Base-by-base conservation (phyloP, 2,888 invertebrate species). In the Plusia festucae region DNA sequence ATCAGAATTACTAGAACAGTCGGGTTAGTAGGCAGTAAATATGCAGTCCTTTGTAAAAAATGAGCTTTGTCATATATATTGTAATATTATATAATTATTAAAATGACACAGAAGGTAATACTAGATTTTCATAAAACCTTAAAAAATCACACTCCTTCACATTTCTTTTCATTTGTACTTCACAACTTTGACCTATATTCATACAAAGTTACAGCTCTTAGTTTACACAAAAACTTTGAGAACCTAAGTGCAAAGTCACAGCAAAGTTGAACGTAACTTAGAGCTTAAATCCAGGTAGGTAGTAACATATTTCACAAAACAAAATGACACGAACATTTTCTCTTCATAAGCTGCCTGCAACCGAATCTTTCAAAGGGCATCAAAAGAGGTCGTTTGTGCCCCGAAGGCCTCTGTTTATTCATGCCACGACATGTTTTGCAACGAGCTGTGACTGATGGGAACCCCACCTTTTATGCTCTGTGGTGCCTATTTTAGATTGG, bases 361-460 rank as follows among this genome's bases (percentile, higher is more conserved):
- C 58, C 11, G 8, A 62, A 40, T 51, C 8, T 54, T 8, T 24
- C 20, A 40, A 65, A 53, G 27, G 64, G 52, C 61, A 46, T 68
- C 69, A 62, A 44, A 44, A 52, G 46, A 57, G 64, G 70, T 61
- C 54, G 73, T 46, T 62, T 58, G 65, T 15, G 22, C 57, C n/a
- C 68, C 67, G 9, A 58, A 60, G 56, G 64, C 70, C 64, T 40
- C 56, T 77, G 69, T 77, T 79, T 80, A 74, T 79, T 71, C 75
- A 68, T 67, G 59, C 66, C 22, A 24, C 56, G 66, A 62, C 59
- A 56, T 64, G 78, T 78, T 68, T 59, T 58, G 68, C 53, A 56
- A 57, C 69, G 66, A 65, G 59, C 65, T 57, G 60, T 80, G 78
- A 75, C 65, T 72, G 78, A 80, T 80, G 78, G 69, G 44, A 66